These are phyloP conservation scores for Callosobruchus maculatus DNA, from an alignment of 2,888 invertebrate species.

Conservation along the genomic window DNA sequence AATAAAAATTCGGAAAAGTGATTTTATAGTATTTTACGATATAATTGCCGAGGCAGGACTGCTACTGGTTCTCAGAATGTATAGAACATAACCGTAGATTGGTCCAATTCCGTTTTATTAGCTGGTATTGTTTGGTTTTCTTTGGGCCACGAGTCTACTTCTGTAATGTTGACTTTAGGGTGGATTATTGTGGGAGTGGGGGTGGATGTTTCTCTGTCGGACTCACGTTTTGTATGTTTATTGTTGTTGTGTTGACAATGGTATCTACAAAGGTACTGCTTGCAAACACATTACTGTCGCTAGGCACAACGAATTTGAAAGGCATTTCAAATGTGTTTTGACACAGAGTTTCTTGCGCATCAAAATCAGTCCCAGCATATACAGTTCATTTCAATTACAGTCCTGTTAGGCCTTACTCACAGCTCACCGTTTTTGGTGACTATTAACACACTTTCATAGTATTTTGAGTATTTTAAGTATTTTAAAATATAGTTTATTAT, in stretches of 20 bases:
- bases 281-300: neutral
- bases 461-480: too few relatives aligned
- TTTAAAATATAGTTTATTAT: too few relatives aligned
- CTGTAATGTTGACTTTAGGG: constrained; percentile 14
- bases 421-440: too few relatives aligned
- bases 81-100: constrained; percentile 9
- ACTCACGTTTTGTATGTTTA: neutral
- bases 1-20: constrained; percentile 30
- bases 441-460: too few relatives aligned
- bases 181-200: constrained; percentile 7
- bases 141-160: constrained; percentile 26
- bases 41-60: constrained; percentile 24
- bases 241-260: neutral
- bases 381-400: too few relatives aligned
- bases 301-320: neutral
- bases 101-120: constrained; percentile 6
- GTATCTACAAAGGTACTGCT: neutral
- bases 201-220: neutral
- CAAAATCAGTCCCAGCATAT: too few relatives aligned
- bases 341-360: too few relatives aligned
- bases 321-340: neutral
- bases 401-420: too few relatives aligned
- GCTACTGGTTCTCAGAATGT: constrained; percentile 24
- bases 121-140: constrained; percentile 1
- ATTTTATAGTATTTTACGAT: constrained; percentile 35